Base-by-base conservation (phyloP, 2,113 vertebrate genomes). In the Arvicanthis niloticus region DNA sequence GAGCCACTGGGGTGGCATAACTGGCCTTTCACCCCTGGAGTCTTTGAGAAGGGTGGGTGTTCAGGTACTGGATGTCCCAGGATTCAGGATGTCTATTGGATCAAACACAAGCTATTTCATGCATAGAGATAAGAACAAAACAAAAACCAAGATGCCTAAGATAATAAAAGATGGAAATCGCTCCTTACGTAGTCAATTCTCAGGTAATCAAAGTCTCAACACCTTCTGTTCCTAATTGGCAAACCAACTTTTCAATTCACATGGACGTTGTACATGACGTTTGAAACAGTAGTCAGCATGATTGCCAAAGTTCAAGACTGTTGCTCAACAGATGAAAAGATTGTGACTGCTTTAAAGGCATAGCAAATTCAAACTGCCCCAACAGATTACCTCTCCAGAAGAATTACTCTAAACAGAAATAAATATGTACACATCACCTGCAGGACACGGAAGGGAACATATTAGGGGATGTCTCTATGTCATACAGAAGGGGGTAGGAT, bases 241-340 rank as follows among this genome's bases (percentile, higher is more conserved):
- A 91, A 88, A 26, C 48, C 40, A 67, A 78, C n/a, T 17, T 84
- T 82, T 15, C 58, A 93, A 92, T 73, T 93, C 77, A 91, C 22
- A 12, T 75, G 72, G 85, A 81, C 88, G 76, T 76, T 85, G 45
- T 76, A 73, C 15, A 40, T 88, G 82, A 95, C 56, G 24, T 80
- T 75, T 89, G 62, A 96, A 96, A 85, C 34, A 31, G n/a, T 91
- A 96, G 76, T 87, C 13, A 60, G 88, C 80, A 86, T 95, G 95
- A 97, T 68, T 95, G 75, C 4, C 91, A 53, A 89, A 91, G 94
- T 89, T 97, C 10, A 93, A 86, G 96, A 96, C 91, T 58, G 0
- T 85, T 94, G 72, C 48, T 93, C 84, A 85, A 88, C 17, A 91
- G 84, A 80, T 91, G 75, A 97, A 93, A 97, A 86, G 97, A 95